Evolutionary conservation across 2,888 invertebrate genomes (phyloP).

Genomic region (Baccha elongata): DNA sequence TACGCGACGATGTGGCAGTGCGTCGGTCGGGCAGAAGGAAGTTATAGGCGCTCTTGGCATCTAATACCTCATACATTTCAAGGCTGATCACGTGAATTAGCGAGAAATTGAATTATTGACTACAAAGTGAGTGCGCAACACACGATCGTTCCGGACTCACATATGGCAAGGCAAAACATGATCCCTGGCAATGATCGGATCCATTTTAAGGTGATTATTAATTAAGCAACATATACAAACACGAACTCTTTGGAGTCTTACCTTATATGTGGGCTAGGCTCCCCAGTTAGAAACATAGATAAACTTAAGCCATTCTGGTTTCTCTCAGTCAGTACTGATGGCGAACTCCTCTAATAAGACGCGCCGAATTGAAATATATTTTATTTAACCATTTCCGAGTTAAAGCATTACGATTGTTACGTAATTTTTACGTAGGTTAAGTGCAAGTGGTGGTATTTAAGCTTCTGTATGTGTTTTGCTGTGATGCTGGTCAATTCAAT

Average conservation of each 20-base stretch:
- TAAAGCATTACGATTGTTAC: slow-evolving; percentile 60
- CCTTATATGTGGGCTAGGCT: slow-evolving; percentile 8
- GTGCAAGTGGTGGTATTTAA: slow-evolving; percentile 63
- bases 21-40: slow-evolving; percentile 8
- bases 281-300: slow-evolving; percentile 25
- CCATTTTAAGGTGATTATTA: slow-evolving; percentile 68
- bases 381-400: slow-evolving; percentile 62
- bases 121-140: slow-evolving; percentile 63
- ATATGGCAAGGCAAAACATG: slow-evolving; percentile 11
- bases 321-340: too few relatives aligned
- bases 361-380: slow-evolving; percentile 41
- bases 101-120: slow-evolving; percentile 72
- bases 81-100: slow-evolving; percentile 73
- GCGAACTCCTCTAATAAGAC: slow-evolving; percentile 27
- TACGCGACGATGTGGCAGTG: neutral
- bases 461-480: slow-evolving; percentile 55
- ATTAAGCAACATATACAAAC: slow-evolving; percentile 62
- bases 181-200: slow-evolving; percentile 48
- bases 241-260: slow-evolving; percentile 6
- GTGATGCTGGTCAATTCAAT: slow-evolving; percentile 29
- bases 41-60: slow-evolving; percentile 55
- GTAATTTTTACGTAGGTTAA: slow-evolving; percentile 71
- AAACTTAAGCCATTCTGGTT: slow-evolving; percentile 33
- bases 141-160: slow-evolving; percentile 1
- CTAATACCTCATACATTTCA: slow-evolving; percentile 71